Percentiles rank a stretch among this genome's conserved stretches.
These are phyloP conservation scores for Camponotus vicinus DNA, from an alignment of 1,140 invertebrate species.

Conservation along the genomic window DNA sequence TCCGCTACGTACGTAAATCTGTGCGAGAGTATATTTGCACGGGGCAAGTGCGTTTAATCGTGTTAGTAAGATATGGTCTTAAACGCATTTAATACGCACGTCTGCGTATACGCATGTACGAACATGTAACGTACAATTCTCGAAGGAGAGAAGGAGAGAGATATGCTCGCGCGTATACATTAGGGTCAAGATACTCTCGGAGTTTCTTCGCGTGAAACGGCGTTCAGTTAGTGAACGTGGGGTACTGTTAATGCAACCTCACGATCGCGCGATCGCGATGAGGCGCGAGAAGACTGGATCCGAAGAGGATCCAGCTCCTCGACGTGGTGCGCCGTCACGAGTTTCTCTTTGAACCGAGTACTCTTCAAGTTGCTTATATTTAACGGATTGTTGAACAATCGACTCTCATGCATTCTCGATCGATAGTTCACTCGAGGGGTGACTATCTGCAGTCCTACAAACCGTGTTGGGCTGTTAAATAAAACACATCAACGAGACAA, in stretches of 20 bases:
- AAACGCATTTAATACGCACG: constrained; percentile 28
- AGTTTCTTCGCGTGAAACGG: constrained; percentile 55
- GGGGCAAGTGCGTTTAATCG: constrained; percentile 37
- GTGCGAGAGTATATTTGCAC: not conserved
- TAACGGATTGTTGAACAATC: constrained; percentile 63
- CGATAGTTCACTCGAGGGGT: constrained; percentile 40
- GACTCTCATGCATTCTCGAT: constrained; percentile 44
- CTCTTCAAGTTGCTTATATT: constrained; percentile 60
- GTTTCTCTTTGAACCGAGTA: constrained; percentile 57
- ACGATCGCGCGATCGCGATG: constrained; percentile 78
- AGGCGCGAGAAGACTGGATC: constrained; percentile 60
- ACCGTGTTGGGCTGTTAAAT: not conserved
- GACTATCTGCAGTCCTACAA: constrained; percentile 12
- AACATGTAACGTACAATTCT: not conserved
- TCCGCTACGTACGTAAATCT: constrained; percentile 47
- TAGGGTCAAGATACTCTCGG: constrained; percentile 71
- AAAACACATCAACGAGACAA: not conserved
- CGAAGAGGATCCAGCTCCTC: constrained; percentile 65
- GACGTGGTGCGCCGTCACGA: constrained; percentile 69
- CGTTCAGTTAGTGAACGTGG: constrained; percentile 64
- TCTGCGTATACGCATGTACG: not conserved
- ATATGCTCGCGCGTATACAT: constrained; percentile 10
- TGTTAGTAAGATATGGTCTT: constrained; percentile 53
- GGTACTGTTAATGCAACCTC: constrained; percentile 79
- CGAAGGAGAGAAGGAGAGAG: too few relatives aligned